Evolutionary conservation across 2,888 invertebrate genomes (phyloP), one percentile per base, ranked within the genome.

Genomic region (Barypeithes pellucidus): DNA sequence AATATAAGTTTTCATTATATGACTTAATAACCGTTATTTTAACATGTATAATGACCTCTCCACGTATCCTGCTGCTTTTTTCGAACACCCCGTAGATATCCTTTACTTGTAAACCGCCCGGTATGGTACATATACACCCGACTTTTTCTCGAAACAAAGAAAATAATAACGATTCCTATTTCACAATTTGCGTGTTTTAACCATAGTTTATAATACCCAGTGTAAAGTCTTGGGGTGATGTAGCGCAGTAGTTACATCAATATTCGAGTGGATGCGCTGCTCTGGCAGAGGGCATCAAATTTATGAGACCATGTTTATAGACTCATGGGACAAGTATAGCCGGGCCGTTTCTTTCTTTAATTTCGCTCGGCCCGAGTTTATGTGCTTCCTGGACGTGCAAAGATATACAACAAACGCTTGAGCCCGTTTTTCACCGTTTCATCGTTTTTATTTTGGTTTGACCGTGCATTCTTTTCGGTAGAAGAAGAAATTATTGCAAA

Each of bases 291-390:
- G 75, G 75, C 86, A 86, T 86, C 86, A 86, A 86, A 86, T 86
- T 86, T 86, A 86, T 86, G 86, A 85, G 85, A 83, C 84, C 84
- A 85, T 86, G 86, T 86, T 86, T 86, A 86, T 86, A 85, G 86
- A 85, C 85, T 85, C 86, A 82, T 83, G 86, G 86, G 86, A 86
- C 85, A 84, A 71, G 63, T 73, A 65, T 59, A 84, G 84, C 82
- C 84, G 82, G 85, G 85, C 85, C 84, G 84, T 86, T 86, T 84
- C 85, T 86, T 86, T 85, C 85, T 86, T 85, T 84, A 85, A 85
- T 86, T 85, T 84, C 82, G 83, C 82, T 80, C 81, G 84, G 84
- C 85, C 63, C 29, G 52, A 71, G 54, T 86, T 85, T 85, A 85
- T 85, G 84, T 84, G 83, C 83, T 81, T 81, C 80, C 80, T 82